Percentiles rank a stretch among this genome's conserved stretches.
Conservation (phyloP, 2,113 vertebrate species). For the Sigmodon hispidus region DNA sequence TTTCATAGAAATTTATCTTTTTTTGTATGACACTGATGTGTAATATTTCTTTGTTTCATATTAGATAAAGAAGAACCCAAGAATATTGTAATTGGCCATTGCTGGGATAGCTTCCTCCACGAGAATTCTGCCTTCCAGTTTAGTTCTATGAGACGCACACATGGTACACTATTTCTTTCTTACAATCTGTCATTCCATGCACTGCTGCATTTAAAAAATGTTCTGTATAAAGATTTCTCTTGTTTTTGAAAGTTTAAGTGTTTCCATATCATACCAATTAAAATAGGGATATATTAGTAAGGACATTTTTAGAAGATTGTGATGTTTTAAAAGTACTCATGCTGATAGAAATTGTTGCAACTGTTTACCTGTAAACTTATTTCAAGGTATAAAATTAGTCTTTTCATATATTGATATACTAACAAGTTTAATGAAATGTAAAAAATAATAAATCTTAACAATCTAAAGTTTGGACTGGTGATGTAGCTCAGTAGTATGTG, state of each 20-base stretch:
- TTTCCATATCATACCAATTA: conserved; percentile 13
- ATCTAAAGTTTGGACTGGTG: background rate
- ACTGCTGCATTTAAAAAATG: background rate
- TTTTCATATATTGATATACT: background rate
- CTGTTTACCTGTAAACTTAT: conserved; percentile 12
- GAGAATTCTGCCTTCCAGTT: conserved; percentile 51
- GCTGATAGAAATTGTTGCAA: conserved; percentile 4
- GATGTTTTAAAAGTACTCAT: background rate
- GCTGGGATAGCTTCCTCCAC: conserved; percentile 11
- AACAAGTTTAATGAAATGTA: background rate
- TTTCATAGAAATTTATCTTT: background rate
- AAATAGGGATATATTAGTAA: background rate
- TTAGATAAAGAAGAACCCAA: conserved; percentile 23
- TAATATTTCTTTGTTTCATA: conserved; percentile 46
- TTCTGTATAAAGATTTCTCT: background rate
- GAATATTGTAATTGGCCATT: background rate
- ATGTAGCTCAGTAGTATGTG: background rate
- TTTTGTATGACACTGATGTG: conserved; percentile 20
- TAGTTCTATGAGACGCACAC: background rate
- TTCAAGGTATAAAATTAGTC: background rate
- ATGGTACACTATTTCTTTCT: conserved; percentile 56
- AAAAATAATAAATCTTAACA: conserved; percentile 42
- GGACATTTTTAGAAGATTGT: conserved; percentile 37
- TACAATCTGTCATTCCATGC: conserved; percentile 14
- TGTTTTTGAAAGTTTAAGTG: conserved; percentile 32